Percentiles rank a stretch among this genome's conserved stretches.
Evolutionary conservation across 2,797 vertebrate species (phyloP).

Genomic region (Sphenodon punctatus): DNA sequence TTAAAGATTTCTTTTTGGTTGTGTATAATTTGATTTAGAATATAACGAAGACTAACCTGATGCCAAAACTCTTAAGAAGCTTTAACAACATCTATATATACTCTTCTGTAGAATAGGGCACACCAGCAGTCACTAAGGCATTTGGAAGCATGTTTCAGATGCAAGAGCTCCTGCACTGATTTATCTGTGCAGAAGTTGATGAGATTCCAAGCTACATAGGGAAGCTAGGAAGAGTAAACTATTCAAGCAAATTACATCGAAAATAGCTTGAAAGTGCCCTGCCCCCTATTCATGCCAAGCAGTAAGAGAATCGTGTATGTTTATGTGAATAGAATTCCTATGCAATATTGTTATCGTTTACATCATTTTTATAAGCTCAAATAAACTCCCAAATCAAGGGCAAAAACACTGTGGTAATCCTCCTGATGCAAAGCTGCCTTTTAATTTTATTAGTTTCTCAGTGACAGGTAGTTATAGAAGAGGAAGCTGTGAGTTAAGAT

Average conservation of each 20-base stretch:
- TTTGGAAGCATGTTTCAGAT: not conserved
- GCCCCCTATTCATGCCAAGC: accelerated
- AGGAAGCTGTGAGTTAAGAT: not conserved
- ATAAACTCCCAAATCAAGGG: accelerated
- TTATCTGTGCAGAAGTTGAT: accelerated
- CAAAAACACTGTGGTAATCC: not conserved
- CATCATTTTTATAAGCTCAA: not conserved
- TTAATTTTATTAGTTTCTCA: accelerated
- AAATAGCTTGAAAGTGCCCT: not conserved
- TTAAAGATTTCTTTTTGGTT: not conserved
- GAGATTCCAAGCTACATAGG: not conserved
- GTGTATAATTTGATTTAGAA: not conserved
- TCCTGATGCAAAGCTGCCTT: accelerated
- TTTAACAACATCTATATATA: too few species aligned
- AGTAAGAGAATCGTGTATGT: accelerated
- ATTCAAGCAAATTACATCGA: too few species aligned
- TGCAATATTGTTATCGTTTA: not conserved
- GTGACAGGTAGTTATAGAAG: not conserved
- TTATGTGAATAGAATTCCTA: not conserved
- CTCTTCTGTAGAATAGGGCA: too few species aligned
- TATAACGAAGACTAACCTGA: not conserved
- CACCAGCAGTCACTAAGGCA: not conserved
- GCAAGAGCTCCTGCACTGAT: not conserved
- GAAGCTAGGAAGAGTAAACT: not conserved
- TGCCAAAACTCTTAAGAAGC: too few species aligned